Conservation (phyloP, 2,113 vertebrate species). For the Amphiprion percula region DNA sequence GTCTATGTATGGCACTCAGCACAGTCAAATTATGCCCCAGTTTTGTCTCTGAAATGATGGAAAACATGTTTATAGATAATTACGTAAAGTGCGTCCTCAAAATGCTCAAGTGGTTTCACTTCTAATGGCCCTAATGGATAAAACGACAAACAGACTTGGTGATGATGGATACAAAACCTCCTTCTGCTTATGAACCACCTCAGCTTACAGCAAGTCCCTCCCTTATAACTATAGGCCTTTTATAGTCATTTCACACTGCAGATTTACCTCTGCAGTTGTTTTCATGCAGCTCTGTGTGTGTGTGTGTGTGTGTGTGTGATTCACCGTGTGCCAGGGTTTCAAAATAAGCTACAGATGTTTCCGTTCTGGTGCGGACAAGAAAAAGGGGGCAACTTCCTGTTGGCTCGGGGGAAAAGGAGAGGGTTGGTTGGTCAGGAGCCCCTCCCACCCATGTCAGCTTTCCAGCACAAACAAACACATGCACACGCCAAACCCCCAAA, state of each 20-base stretch:
- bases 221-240: background rate
- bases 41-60: too few species aligned
- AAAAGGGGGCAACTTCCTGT: conserved; percentile 80
- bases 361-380: conserved; percentile 72
- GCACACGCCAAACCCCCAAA: background rate
- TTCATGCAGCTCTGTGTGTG: conserved; percentile 33
- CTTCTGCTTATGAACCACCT: background rate
- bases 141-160: too few species aligned
- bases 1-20: too few species aligned
- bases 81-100: too few species aligned
- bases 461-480: background rate
- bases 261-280: conserved; percentile 27
- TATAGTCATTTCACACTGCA: conserved; percentile 14
- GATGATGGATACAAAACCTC: background rate
- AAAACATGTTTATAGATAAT: too few species aligned
- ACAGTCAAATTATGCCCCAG: too few species aligned
- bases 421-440: conserved; percentile 46
- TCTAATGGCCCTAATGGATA: too few species aligned
- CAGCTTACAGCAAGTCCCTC: background rate
- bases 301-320: conserved; percentile 39
- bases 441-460: conserved; percentile 33
- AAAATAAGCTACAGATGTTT: conserved; percentile 88
- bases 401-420: conserved; percentile 47
- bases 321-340: conserved; percentile 64
- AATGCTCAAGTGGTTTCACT: too few species aligned